Evolutionary conservation across 2,113 vertebrate genomes (phyloP).

Genomic region (Engystomops pustulosus): DNA sequence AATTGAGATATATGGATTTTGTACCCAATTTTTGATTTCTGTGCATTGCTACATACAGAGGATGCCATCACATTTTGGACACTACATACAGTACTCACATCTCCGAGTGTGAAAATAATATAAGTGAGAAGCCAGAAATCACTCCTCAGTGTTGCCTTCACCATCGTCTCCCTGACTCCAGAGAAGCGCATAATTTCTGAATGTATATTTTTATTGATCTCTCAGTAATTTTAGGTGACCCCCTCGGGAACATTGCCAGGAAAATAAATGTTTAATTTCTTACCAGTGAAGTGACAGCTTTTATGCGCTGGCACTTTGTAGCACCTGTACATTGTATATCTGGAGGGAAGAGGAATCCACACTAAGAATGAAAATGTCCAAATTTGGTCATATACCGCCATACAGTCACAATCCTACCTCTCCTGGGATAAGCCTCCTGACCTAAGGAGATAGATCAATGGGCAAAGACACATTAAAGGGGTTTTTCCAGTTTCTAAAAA

Average conservation of each 20-base stretch:
- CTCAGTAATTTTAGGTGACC: background rate
- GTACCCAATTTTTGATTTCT: too few relatives aligned
- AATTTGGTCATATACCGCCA: slow-evolving; percentile 13
- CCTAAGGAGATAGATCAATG: background rate
- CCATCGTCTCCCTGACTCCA: background rate
- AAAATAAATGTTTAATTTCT: slow-evolving; percentile 12
- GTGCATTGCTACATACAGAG: too few relatives aligned
- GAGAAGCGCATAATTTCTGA: too few relatives aligned
- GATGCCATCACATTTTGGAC: too few relatives aligned
- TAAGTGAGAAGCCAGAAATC: background rate
- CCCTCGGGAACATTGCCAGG: background rate
- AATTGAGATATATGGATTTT: too few relatives aligned
- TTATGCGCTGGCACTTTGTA: slow-evolving; percentile 7
- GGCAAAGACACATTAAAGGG: background rate
- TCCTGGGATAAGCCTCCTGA: background rate
- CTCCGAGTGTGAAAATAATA: too few relatives aligned
- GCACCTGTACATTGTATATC: slow-evolving; percentile 3
- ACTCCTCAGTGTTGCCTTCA: too few relatives aligned
- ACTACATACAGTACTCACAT: too few relatives aligned
- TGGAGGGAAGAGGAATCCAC: background rate
- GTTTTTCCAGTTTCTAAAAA: too few relatives aligned
- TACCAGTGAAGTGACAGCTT: background rate
- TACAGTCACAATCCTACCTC: background rate
- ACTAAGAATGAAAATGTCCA: background rate
- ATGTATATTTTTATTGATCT: background rate